Percentiles rank a stretch among this genome's conserved stretches.
Evolutionary conservation across 2,888 invertebrate genomes (phyloP).

Genomic region (Zele albiditarsus): DNA sequence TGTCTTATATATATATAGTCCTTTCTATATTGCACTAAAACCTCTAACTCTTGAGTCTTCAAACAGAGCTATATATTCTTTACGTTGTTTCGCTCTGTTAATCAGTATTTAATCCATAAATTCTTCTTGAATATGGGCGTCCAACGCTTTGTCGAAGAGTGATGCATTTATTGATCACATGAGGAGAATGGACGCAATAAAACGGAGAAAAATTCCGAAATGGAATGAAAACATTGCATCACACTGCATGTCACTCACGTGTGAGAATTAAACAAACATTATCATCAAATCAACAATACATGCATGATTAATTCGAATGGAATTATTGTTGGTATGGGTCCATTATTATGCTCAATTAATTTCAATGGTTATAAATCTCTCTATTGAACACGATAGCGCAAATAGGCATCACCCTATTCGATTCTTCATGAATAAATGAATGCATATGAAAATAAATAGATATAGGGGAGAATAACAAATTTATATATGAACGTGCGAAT

Average conservation of each 20-base stretch:
- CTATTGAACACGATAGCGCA: neutral
- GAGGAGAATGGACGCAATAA: neutral
- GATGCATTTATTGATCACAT: neutral
- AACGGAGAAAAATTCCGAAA: neutral
- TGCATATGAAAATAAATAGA: no score
- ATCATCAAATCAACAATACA: neutral
- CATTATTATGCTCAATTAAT: conserved; percentile 14
- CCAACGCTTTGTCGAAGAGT: neutral
- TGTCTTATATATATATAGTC: no score
- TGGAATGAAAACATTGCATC: neutral
- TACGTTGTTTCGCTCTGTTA: neutral
- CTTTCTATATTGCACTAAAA: no score
- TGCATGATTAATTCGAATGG: neutral
- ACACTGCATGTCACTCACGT: no score
- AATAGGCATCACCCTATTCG: neutral
- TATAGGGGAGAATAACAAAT: no score
- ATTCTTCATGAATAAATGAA: neutral
- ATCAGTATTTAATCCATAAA: neutral
- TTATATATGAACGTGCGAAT: no score
- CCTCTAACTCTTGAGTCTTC: no score
- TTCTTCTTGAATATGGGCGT: neutral
- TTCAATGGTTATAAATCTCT: neutral
- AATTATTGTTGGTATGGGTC: neutral
- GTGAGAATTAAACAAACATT: neutral
- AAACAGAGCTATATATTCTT: no score